phyloP scores from a whole-genome alignment of 2,888 invertebrate genomes.

The Synergus gifuensis region DNA sequence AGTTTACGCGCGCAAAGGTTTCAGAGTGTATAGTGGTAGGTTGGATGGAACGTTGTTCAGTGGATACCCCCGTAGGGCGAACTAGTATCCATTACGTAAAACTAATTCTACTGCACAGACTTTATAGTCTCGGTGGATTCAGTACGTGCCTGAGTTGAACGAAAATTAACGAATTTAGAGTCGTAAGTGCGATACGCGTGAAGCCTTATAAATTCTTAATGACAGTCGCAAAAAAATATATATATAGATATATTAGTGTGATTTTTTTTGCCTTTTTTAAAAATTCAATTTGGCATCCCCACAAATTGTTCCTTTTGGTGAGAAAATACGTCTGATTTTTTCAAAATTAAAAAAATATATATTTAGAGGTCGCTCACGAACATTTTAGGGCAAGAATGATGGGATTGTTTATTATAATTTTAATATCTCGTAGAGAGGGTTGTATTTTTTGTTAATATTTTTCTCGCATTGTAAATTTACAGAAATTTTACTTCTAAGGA shows the following conservation, averaged over 20 bases:
- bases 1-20: slow-evolving; percentile 24
- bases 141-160: slow-evolving; percentile 51
- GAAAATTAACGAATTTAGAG: slow-evolving; percentile 50
- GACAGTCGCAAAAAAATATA: background rate
- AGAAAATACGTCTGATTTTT: too few species aligned
- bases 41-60: slow-evolving; percentile 30
- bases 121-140: slow-evolving; percentile 49
- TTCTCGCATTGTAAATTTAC: background rate
- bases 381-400: too few species aligned
- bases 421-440: too few species aligned
- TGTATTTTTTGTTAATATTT: too few species aligned
- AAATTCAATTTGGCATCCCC: too few species aligned
- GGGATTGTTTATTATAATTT: too few species aligned
- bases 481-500: background rate
- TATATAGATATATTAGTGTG: too few species aligned
- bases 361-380: too few species aligned
- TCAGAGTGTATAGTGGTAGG: slow-evolving; percentile 5
- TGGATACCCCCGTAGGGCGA: slow-evolving; percentile 42
- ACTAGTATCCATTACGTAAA: slow-evolving; percentile 48
- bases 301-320: too few species aligned
- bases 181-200: background rate
- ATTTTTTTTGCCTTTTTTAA: too few species aligned
- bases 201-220: slow-evolving; percentile 23
- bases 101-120: slow-evolving; percentile 51
- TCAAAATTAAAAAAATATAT: too few species aligned